Conservation (phyloP, 92 coral and sea anemone species). For the Blastomussa wellsi region DNA sequence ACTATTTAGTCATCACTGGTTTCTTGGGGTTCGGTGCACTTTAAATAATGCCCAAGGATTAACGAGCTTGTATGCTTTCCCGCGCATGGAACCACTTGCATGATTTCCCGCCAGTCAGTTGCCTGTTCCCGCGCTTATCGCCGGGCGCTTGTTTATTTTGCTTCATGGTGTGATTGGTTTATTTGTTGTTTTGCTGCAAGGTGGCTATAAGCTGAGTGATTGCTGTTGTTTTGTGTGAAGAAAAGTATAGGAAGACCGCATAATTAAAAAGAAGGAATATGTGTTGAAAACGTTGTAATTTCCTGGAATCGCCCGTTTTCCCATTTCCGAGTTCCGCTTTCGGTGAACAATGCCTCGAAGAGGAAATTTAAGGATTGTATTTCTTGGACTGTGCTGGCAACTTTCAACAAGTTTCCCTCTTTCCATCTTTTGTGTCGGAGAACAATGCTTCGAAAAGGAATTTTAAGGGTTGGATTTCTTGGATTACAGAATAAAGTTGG, state of each 20-base stretch:
- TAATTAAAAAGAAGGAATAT: not conserved
- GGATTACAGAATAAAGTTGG: not conserved
- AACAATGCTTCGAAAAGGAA: not conserved
- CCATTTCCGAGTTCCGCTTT: not conserved
- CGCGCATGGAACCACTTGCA: no score
- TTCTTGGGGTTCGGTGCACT: no score
- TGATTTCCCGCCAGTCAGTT: not conserved
- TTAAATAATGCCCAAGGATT: no score
- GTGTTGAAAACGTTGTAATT: not conserved
- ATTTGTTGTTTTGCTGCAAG: not conserved
- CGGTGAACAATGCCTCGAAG: not conserved
- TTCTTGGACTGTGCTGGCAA: not conserved
- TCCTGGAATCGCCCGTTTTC: not conserved
- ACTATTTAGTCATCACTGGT: no score
- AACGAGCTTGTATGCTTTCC: no score
- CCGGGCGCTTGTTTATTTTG: not conserved
- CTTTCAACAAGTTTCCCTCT: not conserved
- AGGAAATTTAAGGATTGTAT: not conserved
- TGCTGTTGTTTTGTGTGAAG: not conserved
- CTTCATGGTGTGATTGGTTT: not conserved
- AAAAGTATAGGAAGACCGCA: not conserved
- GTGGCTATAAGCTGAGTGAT: not conserved
- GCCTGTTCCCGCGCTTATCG: not conserved
- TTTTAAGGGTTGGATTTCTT: no score
- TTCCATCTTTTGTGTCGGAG: no score